Percentiles rank a stretch among this genome's conserved stretches.
phyloP scores from a whole-genome alignment of 2,888 invertebrate genomes.

The Tetanocera ferruginea region DNA sequence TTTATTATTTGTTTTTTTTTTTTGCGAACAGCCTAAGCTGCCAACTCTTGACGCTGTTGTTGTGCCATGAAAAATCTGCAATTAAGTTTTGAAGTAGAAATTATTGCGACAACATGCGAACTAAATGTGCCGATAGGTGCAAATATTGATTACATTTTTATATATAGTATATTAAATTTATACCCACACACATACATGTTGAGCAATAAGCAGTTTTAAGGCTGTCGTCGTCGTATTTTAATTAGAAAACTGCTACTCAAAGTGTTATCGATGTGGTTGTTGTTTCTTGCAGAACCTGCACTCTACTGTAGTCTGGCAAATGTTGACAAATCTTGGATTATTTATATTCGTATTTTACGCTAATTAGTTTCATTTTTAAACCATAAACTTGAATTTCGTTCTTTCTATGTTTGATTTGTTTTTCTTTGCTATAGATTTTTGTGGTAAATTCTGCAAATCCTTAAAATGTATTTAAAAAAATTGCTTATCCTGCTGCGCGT shows the following conservation, averaged over 20 bases:
- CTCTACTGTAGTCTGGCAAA: background rate
- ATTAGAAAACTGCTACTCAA: background rate
- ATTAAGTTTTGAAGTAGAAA: conserved; percentile 21
- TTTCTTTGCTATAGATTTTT: background rate
- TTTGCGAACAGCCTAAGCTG: background rate
- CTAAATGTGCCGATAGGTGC: background rate
- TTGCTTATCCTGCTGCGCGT: conserved; percentile 59
- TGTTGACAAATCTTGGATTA: background rate
- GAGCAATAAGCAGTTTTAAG: no score
- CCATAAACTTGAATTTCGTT: background rate
- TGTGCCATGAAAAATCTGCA: background rate
- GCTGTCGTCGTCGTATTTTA: background rate
- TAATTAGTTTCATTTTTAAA: conserved; percentile 63
- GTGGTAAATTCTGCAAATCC: background rate
- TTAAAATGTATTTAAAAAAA: background rate
- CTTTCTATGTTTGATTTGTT: background rate
- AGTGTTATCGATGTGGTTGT: background rate
- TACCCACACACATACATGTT: no score
- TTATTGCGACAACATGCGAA: background rate
- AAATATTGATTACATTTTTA: background rate
- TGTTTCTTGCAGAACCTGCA: background rate
- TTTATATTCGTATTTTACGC: conserved; percentile 59
- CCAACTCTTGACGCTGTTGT: background rate
- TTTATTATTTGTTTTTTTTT: background rate
- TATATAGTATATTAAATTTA: no score